A percentile compares a stretch with the other conserved stretches of the same genome.
phyloP scores from a whole-genome alignment of 2,888 invertebrate genomes.

The Leptinotarsa juncta region DNA sequence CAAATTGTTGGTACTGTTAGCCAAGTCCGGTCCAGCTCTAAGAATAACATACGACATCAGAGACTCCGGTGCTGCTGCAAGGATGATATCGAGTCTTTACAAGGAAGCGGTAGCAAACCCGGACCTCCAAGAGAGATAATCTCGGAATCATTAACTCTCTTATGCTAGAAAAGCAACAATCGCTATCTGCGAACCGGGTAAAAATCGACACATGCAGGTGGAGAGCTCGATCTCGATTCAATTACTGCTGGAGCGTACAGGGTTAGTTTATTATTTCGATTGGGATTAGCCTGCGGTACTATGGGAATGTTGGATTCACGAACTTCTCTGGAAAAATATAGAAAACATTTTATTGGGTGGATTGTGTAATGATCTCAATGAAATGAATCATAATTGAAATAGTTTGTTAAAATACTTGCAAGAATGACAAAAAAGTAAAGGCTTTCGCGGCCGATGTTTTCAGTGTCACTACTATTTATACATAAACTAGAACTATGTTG shows the following conservation, averaged over 20 bases:
- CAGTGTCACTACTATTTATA: no score
- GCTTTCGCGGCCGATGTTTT: no score
- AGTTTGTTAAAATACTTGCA: no score
- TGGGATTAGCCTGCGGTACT: background rate
- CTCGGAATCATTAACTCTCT: conserved; percentile 49
- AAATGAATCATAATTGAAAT: no score
- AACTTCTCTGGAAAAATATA: background rate
- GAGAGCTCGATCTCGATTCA: conserved; percentile 40
- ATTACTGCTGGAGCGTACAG: conserved; percentile 8
- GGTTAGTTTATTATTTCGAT: conserved; percentile 16
- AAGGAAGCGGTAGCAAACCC: conserved; percentile 49
- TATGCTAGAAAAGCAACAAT: conserved; percentile 42
- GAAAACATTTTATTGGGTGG: background rate
- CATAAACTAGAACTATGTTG: no score
- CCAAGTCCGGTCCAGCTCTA: conserved; percentile 37
- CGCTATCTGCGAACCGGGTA: conserved; percentile 34
- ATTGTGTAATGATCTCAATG: no score
- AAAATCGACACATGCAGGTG: conserved; percentile 42
- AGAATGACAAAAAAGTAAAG: no score
- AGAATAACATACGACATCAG: conserved; percentile 49
- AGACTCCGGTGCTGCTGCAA: conserved; percentile 41
- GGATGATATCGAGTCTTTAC: conserved; percentile 49
- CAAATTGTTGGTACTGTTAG: background rate
- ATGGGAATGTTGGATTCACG: background rate
- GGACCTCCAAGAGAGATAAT: conserved; percentile 51